phyloP scores from a whole-genome alignment of 2,113 vertebrate genomes.

The Onychorhynchus coronatus region DNA sequence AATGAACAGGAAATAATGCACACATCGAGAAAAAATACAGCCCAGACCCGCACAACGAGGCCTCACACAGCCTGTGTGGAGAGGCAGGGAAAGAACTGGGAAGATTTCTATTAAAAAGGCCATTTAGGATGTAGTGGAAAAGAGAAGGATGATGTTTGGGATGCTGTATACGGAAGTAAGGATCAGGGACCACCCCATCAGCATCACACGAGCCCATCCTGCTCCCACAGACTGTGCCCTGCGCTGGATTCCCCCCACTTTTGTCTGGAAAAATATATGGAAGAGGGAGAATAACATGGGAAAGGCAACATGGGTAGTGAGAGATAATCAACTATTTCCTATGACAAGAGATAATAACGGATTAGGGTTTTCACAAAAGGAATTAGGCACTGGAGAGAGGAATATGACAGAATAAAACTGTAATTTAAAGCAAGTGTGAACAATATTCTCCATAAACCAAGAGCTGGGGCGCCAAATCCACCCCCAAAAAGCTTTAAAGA shows the following conservation, averaged over 20 bases:
- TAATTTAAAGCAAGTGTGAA: neutral
- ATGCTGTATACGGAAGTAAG: neutral
- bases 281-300: neutral
- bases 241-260: neutral
- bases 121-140: neutral
- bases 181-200: neutral
- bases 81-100: neutral
- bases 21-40: accelerated
- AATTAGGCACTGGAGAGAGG: neutral
- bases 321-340: neutral
- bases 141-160: neutral
- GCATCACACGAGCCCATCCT: neutral
- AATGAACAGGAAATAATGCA: accelerated
- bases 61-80: neutral
- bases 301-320: neutral
- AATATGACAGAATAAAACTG: neutral
- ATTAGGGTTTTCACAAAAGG: neutral
- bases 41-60: neutral
- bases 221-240: neutral
- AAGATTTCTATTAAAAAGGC: neutral
- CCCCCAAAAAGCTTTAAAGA: neutral
- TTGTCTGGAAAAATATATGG: neutral
- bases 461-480: neutral
- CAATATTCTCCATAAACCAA: neutral
- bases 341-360: neutral